phyloP scores from a whole-genome alignment of 2,797 vertebrate species.

The Dromococcyx pavoninus region DNA sequence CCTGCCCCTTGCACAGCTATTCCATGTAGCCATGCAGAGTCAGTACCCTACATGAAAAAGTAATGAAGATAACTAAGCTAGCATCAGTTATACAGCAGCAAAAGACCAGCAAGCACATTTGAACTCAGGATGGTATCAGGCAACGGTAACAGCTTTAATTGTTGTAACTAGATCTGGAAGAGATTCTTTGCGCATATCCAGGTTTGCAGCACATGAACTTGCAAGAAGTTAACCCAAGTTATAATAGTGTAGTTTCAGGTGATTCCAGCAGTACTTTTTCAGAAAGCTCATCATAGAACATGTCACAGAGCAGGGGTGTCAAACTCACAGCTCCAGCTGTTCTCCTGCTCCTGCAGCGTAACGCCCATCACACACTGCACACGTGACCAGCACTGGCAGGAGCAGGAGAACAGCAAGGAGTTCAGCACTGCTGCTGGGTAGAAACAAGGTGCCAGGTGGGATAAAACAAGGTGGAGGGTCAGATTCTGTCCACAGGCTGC shows the following conservation, averaged over 20 bases:
- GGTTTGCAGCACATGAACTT: background rate
- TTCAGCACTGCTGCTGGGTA: too few relatives aligned
- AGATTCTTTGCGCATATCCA: background rate
- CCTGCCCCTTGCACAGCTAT: background rate
- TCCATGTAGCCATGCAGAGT: background rate
- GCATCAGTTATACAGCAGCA: background rate
- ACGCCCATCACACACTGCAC: too few relatives aligned
- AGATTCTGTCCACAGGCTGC: too few relatives aligned
- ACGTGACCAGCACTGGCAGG: too few relatives aligned
- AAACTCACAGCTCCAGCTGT: too few relatives aligned
- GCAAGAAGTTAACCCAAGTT: background rate
- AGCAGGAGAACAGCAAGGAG: too few relatives aligned
- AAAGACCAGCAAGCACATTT: background rate
- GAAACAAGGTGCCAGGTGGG: too few relatives aligned
- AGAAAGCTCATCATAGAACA: background rate
- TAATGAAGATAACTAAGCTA: background rate
- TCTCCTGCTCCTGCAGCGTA: too few relatives aligned
- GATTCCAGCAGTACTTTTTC: background rate
- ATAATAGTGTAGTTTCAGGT: background rate
- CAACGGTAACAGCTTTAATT: background rate
- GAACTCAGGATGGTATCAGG: background rate
- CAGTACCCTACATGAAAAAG: background rate
- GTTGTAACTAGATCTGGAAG: background rate
- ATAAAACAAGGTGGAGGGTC: too few relatives aligned
- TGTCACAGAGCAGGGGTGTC: background rate